A percentile compares a stretch with the other conserved stretches of the same genome.
phyloP scores from a whole-genome alignment of 2,797 vertebrate genomes.

The Graptemys geographica region DNA sequence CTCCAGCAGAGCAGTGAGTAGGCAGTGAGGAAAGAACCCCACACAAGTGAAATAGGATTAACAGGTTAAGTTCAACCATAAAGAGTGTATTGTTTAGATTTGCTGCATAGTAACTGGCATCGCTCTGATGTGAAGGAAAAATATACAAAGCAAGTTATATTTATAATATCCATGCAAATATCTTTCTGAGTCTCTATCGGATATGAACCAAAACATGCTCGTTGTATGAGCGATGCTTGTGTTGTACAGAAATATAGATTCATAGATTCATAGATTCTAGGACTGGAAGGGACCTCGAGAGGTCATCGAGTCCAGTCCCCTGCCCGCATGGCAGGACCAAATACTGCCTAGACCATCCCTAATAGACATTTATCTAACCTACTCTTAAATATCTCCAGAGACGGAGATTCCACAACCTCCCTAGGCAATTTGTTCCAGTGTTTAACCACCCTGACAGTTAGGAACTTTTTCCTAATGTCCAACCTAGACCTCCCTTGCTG shows the following conservation, averaged over 20 bases:
- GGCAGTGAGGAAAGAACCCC: not conserved
- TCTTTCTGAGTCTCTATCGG: not conserved
- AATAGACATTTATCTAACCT: too few relatives aligned
- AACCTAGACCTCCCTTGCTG: too few relatives aligned
- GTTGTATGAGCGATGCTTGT: not conserved
- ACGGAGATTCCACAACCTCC: too few relatives aligned
- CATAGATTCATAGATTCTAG: too few relatives aligned
- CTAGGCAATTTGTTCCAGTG: too few relatives aligned
- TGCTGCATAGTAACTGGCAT: not conserved
- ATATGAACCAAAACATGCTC: not conserved
- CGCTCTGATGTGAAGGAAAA: not conserved
- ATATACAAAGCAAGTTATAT: not conserved
- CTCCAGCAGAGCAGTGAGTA: not conserved
- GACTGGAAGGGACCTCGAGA: too few relatives aligned
- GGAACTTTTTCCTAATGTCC: too few relatives aligned
- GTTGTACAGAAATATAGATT: not conserved
- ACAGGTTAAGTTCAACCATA: not conserved
- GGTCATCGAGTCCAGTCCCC: too few relatives aligned
- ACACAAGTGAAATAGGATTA: not conserved
- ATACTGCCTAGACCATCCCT: too few relatives aligned
- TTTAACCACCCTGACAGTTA: too few relatives aligned
- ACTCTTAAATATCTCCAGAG: too few relatives aligned
- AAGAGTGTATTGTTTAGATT: not conserved
- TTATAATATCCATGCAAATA: not conserved
- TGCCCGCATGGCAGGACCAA: too few relatives aligned